Percentiles rank a stretch among this genome's conserved stretches.
Evolutionary conservation across 2,888 invertebrate genomes (phyloP).

Genomic region (Trichogramma evanescens): DNA sequence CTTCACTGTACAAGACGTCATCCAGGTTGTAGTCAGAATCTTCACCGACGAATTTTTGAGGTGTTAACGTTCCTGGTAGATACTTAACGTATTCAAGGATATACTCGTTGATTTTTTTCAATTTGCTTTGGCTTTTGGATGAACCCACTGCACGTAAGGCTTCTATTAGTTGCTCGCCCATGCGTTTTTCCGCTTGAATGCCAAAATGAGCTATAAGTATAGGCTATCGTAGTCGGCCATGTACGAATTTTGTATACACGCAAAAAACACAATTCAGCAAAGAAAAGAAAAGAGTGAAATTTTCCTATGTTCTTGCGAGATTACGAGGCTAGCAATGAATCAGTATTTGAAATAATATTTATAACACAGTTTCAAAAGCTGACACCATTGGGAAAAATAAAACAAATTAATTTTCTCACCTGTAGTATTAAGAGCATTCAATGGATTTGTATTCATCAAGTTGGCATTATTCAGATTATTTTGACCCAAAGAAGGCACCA

Average conservation of each 20-base stretch:
- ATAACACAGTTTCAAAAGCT: no score
- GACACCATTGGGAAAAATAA: no score
- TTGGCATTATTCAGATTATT: conserved; percentile 37
- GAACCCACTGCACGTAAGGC: conserved; percentile 37
- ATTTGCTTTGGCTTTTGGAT: conserved; percentile 43
- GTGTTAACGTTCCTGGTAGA: conserved; percentile 58
- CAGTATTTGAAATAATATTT: no score
- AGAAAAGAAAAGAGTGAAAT: background rate
- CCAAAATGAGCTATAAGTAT: conserved; percentile 37
- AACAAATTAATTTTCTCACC: conserved; percentile 27
- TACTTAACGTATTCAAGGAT: conserved; percentile 30
- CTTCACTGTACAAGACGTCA: conserved; percentile 48
- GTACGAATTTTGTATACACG: conserved; percentile 18
- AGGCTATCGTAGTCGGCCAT: conserved; percentile 39
- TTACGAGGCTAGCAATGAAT: no score
- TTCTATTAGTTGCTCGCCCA: conserved; percentile 40
- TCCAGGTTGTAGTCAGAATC: conserved; percentile 51
- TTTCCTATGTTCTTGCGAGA: background rate
- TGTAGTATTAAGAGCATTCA: conserved; percentile 28
- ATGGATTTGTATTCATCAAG: conserved; percentile 28
- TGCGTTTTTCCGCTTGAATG: conserved; percentile 18
- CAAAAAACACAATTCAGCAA: background rate
- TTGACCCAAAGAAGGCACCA: conserved; percentile 28
- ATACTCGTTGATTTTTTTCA: conserved; percentile 32
- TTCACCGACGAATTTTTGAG: conserved; percentile 56